A percentile compares a stretch with the other conserved stretches of the same genome.
Conservation (phyloP, 2,888 invertebrate species). For the Scotopteryx bipunctaria region DNA sequence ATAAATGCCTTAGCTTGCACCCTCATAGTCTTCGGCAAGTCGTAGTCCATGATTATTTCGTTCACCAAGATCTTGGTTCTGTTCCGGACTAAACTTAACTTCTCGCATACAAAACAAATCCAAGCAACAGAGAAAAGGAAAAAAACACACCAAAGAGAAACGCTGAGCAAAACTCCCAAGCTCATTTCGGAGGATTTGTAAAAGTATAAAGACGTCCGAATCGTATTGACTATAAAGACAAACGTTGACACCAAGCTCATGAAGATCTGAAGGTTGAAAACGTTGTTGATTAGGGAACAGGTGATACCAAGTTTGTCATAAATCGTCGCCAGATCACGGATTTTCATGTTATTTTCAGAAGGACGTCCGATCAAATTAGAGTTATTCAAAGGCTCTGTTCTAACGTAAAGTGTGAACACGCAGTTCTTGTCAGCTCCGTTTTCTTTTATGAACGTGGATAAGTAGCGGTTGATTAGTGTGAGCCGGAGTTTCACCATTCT, state of each 20-base stretch:
- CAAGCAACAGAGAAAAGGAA: constrained; percentile 49
- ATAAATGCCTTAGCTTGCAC: too few relatives aligned
- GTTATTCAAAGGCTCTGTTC: constrained; percentile 32
- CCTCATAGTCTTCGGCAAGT: too few relatives aligned
- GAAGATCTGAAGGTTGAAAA: constrained; percentile 63
- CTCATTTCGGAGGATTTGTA: constrained; percentile 42
- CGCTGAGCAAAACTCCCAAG: constrained; percentile 44
- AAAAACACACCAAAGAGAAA: constrained; percentile 53
- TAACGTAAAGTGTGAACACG: constrained; percentile 45
- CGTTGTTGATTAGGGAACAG: constrained; percentile 50
- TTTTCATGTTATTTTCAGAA: constrained; percentile 46
- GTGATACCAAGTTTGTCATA: constrained; percentile 57
- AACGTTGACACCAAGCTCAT: constrained; percentile 61
- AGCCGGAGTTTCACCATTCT: constrained; percentile 50
- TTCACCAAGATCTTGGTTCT: constrained; percentile 57
- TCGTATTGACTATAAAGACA: constrained; percentile 54
- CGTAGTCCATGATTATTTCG: constrained; percentile 65
- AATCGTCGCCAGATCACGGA: constrained; percentile 52
- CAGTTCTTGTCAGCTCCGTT: constrained; percentile 38
- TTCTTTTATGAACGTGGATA: constrained; percentile 48
- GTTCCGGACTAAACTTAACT: constrained; percentile 47
- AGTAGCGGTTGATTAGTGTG: constrained; percentile 49
- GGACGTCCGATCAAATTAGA: constrained; percentile 45
- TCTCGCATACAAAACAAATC: constrained; percentile 58
- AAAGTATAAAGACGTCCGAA: constrained; percentile 56